Evolutionary conservation across 2,113 vertebrate species (phyloP).

Genomic region (Tachycineta bicolor): DNA sequence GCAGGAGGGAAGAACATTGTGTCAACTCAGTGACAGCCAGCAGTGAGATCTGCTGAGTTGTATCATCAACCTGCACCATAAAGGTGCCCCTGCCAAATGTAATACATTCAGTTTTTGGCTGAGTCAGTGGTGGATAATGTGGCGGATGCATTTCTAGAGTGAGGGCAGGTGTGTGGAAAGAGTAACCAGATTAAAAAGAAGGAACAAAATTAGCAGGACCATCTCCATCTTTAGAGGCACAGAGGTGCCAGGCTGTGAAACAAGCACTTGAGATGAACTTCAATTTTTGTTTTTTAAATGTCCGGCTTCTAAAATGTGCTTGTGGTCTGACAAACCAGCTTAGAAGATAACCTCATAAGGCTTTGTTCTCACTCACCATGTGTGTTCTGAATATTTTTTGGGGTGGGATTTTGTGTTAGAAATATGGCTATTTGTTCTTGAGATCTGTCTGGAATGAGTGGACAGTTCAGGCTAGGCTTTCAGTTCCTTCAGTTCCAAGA

Average conservation of each 20-base stretch:
- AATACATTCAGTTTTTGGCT: not conserved
- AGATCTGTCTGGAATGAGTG: not conserved
- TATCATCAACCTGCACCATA: not conserved
- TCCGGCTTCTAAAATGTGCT: not conserved
- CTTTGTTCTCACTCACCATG: not conserved
- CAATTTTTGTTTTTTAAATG: not conserved
- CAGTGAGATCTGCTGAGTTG: not conserved
- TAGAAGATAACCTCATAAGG: not conserved
- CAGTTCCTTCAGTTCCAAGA: not conserved
- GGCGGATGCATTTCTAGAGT: not conserved
- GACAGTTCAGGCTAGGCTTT: not conserved
- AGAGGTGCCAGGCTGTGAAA: not conserved
- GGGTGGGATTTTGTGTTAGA: not conserved
- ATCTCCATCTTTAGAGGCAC: not conserved
- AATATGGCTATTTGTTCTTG: not conserved
- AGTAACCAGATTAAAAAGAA: not conserved
- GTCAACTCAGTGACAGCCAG: not conserved
- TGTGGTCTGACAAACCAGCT: not conserved
- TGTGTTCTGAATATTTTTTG: not conserved
- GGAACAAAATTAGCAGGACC: not conserved
- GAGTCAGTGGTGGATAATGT: not conserved
- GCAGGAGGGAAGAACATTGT: not conserved
- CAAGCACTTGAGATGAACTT: not conserved
- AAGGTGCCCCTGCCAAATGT: conserved; percentile 16
- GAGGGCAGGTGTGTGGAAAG: not conserved